phyloP scores from a whole-genome alignment of 2,113 vertebrate genomes.

The Tyto alba region DNA sequence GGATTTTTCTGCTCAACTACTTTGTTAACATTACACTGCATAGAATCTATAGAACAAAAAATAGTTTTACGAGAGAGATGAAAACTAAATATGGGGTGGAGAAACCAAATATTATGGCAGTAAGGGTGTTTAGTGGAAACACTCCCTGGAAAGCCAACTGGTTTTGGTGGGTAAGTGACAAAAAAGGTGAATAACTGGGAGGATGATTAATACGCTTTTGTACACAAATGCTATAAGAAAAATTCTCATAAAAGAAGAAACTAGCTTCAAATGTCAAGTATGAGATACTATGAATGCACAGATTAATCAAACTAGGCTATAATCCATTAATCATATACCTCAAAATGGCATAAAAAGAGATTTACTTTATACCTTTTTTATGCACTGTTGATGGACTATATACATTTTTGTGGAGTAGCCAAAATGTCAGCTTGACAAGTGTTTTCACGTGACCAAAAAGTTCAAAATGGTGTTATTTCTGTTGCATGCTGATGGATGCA shows the following conservation, averaged over 20 bases:
- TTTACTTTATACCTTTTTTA: constrained; percentile 28
- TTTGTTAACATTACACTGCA: not conserved
- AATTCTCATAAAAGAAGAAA: not conserved
- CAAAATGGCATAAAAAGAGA: not conserved
- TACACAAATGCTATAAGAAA: constrained; percentile 10
- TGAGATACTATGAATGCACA: constrained; percentile 5
- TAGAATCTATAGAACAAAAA: not conserved
- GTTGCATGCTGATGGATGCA: not conserved
- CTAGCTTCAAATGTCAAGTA: not conserved
- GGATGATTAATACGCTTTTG: constrained; percentile 9
- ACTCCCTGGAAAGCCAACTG: not conserved
- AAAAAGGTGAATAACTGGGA: not conserved
- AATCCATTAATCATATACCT: constrained; percentile 44
- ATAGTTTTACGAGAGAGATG: not conserved
- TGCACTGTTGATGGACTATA: constrained; percentile 15
- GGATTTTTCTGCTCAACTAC: not conserved
- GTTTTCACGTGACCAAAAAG: constrained; percentile 10
- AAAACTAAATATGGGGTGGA: not conserved
- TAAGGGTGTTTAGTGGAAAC: not conserved
- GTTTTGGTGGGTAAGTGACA: not conserved
- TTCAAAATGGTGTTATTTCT: constrained; percentile 24
- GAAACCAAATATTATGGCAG: not conserved
- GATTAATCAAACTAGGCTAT: constrained; percentile 37
- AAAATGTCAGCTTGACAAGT: constrained; percentile 69
- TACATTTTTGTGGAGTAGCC: constrained; percentile 57